These are phyloP conservation scores for Cataglyphis altisquamis DNA, from an alignment of 2,888 invertebrate species.

Conservation along the genomic window DNA sequence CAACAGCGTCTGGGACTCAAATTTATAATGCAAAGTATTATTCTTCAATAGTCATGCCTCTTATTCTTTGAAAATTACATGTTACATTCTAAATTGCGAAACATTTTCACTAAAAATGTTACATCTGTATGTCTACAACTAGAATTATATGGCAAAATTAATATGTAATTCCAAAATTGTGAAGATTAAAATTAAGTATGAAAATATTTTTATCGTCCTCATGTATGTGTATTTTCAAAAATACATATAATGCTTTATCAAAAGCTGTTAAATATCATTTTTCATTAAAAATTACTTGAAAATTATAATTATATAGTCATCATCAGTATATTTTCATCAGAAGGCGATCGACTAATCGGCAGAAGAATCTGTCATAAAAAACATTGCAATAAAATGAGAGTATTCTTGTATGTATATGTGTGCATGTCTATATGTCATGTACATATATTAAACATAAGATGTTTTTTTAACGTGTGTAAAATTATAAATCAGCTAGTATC, in stretches of 20 bases:
- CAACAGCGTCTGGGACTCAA: not conserved
- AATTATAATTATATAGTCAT: not conserved
- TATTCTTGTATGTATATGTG: not conserved
- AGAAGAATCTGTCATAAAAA: not conserved
- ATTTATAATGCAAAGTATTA: not conserved
- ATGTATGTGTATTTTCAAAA: not conserved
- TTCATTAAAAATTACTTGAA: not conserved
- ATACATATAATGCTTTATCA: not conserved
- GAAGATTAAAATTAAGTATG: not conserved
- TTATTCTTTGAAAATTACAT: constrained; percentile 4
- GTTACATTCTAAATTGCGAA: constrained; percentile 29
- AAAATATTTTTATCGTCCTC: not conserved
- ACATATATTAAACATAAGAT: not conserved
- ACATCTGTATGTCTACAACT: not conserved
- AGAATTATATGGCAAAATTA: not conserved
- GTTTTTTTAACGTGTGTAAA: not conserved
- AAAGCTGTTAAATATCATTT: not conserved
- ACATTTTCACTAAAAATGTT: not conserved
- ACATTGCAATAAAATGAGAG: not conserved
- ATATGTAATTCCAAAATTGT: not conserved
- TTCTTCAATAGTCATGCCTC: not conserved
- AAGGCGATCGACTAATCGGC: not conserved
- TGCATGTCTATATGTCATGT: not conserved
- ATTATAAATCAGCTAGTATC: not conserved
- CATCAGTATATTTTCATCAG: not conserved